Evolutionary conservation across 2,113 vertebrate species (phyloP).

Genomic region (Pseudolaguvia tuberculata): DNA sequence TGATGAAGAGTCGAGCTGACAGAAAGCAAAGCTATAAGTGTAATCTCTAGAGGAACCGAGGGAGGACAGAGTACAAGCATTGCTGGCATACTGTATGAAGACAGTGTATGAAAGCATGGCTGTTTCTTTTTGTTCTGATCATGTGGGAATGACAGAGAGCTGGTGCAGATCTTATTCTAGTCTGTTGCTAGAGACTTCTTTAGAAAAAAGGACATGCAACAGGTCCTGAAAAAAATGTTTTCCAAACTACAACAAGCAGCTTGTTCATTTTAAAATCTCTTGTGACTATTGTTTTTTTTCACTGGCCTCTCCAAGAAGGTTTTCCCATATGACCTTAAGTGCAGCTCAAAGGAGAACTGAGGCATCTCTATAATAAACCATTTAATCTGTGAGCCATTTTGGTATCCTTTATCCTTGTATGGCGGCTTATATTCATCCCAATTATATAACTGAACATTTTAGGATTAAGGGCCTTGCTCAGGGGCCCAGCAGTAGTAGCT

Average conservation of each 20-base stretch:
- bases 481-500: too few relatives aligned
- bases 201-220: conserved; percentile 52
- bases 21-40: conserved; percentile 19
- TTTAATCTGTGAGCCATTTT: conserved; percentile 29
- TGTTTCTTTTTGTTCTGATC: conserved; percentile 27
- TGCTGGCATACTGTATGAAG: conserved; percentile 44
- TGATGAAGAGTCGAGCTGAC: conserved; percentile 1
- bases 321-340: conserved; percentile 24
- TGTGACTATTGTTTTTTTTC: not conserved
- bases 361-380: conserved; percentile 4
- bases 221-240: conserved; percentile 39
- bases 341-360: conserved; percentile 23
- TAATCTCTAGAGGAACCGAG: conserved; percentile 38
- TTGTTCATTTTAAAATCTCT: conserved; percentile 29
- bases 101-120: conserved; percentile 1
- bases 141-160: conserved; percentile 39
- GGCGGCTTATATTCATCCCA: too few relatives aligned
- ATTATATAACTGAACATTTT: too few relatives aligned
- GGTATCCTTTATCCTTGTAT: not conserved
- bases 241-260: conserved; percentile 39
- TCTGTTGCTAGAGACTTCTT: conserved; percentile 41
- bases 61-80: conserved; percentile 38
- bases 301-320: not conserved
- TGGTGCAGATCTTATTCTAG: conserved; percentile 32
- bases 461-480: too few relatives aligned